Base-by-base conservation (phyloP, 2,797 vertebrate genomes). In the Gila robusta region DNA sequence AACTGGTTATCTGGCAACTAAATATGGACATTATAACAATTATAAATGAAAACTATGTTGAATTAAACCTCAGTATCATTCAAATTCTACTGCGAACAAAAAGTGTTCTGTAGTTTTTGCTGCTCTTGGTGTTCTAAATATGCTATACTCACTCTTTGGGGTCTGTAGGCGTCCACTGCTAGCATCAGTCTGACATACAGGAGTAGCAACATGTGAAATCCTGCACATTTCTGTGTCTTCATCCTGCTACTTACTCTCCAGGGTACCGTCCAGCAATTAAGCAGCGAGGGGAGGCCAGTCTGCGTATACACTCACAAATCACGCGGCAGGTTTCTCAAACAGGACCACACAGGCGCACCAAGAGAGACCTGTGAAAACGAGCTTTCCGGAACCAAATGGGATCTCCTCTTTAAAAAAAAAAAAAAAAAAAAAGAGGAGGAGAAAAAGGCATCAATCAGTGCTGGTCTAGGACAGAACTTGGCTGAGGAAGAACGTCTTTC, bases 61-160 rank as follows among this genome's bases (percentile, higher is more conserved):
- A 74, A 21, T 7, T 28, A 21, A 74, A 74, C 16, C 26, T 52
- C 72, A 49, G 44, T 6, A 28, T 49, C 44, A 21, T 74, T 74
- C 16, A 74, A 49, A 49, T 19, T 47, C 1, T 4, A 19, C 16
- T 49, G 21, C 5, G 7, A 79, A 64, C 37, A 12, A 79, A 64
- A 26, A 9, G 35, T 9, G 2, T 79, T 23, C 56, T 19, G 2
- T 44, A 10, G 26, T 67, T 67, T 47, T 80, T 26, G n/a, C 79
- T 23, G 39, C 62, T 44, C 10, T 47, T 80, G 16, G 41, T 32
- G 17, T 69, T 69, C 41, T 81, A 52, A 49, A 39, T 72, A 84
- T 84, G 81, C 64, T 19, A 73, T 85, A 90, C 88, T 89, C 59
- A 90, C 89, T 87, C 76, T 89, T 56, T 72, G 73, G 28, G 89